phyloP scores from a whole-genome alignment of 2,888 invertebrate species.

The Netelia inedita region DNA sequence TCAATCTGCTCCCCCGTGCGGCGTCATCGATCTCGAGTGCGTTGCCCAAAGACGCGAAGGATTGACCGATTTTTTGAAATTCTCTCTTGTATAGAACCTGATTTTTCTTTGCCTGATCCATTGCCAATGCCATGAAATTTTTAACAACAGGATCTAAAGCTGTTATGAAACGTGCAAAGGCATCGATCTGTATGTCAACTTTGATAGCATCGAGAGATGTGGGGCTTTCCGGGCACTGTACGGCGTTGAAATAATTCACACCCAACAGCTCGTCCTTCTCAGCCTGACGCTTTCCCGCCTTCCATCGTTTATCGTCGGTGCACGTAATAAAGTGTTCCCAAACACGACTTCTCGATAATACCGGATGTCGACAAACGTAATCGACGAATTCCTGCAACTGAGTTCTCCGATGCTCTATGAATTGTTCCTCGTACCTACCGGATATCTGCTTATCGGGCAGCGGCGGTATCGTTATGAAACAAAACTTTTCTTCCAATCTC shows the following conservation, averaged over 20 bases:
- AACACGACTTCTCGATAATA: conserved; percentile 95
- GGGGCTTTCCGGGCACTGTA: conserved; percentile 93
- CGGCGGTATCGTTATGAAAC: conserved; percentile 97
- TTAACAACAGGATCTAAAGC: conserved; percentile 96
- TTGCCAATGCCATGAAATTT: conserved; percentile 91
- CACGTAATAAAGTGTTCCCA: conserved; percentile 99
- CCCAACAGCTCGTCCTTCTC: conserved; percentile 97
- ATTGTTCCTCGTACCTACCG: conserved; percentile 98
- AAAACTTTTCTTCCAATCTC: conserved; percentile 96
- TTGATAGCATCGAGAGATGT: conserved; percentile 88
- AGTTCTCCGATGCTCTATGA: conserved; percentile 97
- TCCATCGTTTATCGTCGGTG: conserved; percentile 99
- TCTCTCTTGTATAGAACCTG: conserved; percentile 95
- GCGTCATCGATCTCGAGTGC: conserved; percentile 93
- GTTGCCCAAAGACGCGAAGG: conserved; percentile 93
- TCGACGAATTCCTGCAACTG: conserved; percentile 98
- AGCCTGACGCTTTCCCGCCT: conserved; percentile 97
- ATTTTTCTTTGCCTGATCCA: conserved; percentile 95
- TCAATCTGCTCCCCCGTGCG: conserved; percentile 87
- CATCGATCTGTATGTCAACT: conserved; percentile 94
- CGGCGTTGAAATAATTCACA: conserved; percentile 95
- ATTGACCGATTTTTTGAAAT: conserved; percentile 95
- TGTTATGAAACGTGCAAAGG: conserved; percentile 92
- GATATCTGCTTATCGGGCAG: conserved; percentile 99
- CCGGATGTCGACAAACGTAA: conserved; percentile 98